Conservation (phyloP, 2,888 invertebrate species). For the Melangyna quadrimaculata region DNA sequence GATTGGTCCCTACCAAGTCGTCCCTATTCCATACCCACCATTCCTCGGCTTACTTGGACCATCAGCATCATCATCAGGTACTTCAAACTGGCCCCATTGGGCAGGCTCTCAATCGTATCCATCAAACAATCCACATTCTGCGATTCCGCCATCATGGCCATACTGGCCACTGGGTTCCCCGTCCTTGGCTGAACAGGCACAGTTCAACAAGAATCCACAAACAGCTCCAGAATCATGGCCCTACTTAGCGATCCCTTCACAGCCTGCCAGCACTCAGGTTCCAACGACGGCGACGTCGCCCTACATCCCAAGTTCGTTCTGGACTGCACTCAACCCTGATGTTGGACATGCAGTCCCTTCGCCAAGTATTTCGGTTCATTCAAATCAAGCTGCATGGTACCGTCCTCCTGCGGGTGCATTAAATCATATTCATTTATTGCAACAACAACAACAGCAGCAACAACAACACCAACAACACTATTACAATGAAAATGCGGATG, state of each 20-base stretch:
- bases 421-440: conserved; percentile 1
- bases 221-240: conserved; percentile 3
- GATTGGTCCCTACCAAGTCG: conserved; percentile 24
- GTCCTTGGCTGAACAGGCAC: background rate
- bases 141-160: conserved; percentile 17
- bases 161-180: background rate
- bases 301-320: background rate
- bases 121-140: background rate
- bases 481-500: conserved; percentile 13
- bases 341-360: background rate
- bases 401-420: background rate
- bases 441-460: background rate
- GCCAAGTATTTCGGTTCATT: background rate
- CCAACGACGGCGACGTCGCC: background rate
- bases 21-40: conserved; percentile 39
- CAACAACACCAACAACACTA: background rate
- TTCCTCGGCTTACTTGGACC: conserved; percentile 7
- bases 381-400: conserved; percentile 3
- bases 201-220: background rate
- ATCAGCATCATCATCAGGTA: background rate
- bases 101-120: background rate
- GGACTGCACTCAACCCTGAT: background rate
- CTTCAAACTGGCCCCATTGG: conserved; percentile 3
- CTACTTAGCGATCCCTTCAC: background rate
- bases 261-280: background rate